These are phyloP conservation scores for Myopa tessellatipennis DNA, from an alignment of 2,888 invertebrate species.

Conservation along the genomic window DNA sequence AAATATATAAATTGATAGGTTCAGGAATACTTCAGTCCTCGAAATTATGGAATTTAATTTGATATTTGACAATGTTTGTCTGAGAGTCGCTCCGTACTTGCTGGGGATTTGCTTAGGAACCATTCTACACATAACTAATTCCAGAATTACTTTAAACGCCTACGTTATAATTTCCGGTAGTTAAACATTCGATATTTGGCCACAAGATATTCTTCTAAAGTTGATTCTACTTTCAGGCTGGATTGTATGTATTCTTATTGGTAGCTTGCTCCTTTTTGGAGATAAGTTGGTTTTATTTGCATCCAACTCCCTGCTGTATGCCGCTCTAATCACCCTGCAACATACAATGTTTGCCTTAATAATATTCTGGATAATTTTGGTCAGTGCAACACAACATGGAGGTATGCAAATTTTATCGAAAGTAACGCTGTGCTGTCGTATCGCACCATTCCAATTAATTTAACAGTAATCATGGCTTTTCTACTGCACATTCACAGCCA, in stretches of 20 bases:
- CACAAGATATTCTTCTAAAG: background rate
- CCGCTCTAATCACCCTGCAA: slow-evolving; percentile 65
- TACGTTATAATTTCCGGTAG: slow-evolving; percentile 53
- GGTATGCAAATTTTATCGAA: slow-evolving; percentile 54
- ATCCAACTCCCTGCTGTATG: slow-evolving; percentile 44
- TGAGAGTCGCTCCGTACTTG: slow-evolving; percentile 79
- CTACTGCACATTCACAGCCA: too few relatives aligned
- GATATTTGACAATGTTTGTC: slow-evolving; percentile 80
- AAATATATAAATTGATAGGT: slow-evolving; percentile 6
- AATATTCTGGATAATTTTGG: slow-evolving; percentile 68
- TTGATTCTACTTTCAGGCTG: slow-evolving; percentile 52
- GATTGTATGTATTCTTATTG: slow-evolving; percentile 51
- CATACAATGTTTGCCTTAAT: slow-evolving; percentile 69
- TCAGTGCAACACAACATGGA: slow-evolving; percentile 68
- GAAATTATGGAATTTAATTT: slow-evolving; percentile 74
- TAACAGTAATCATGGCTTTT: too few relatives aligned
- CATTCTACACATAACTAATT: slow-evolving; percentile 76
- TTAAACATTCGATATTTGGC: background rate
- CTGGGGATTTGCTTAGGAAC: slow-evolving; percentile 81
- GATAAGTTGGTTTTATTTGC: slow-evolving; percentile 47
- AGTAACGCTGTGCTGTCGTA: too few relatives aligned
- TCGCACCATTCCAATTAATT: too few relatives aligned
- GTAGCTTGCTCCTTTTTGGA: slow-evolving; percentile 52
- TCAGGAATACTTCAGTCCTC: slow-evolving; percentile 44
- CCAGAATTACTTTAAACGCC: slow-evolving; percentile 52